Base-by-base conservation (phyloP, 2,797 vertebrate species). In the Falco biarmicus region DNA sequence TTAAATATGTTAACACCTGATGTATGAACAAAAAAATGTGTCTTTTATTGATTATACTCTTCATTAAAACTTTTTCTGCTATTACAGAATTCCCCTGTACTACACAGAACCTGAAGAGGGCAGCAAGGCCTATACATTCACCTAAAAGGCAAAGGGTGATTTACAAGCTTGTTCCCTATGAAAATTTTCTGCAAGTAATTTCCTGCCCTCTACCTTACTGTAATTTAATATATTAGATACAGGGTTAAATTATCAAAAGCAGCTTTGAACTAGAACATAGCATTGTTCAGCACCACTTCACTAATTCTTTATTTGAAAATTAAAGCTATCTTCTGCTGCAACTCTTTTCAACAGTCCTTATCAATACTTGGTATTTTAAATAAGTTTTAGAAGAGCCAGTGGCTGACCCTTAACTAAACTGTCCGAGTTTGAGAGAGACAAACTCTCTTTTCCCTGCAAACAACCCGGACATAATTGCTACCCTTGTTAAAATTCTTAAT, bases 241-340 rank as follows among this genome's bases (percentile, higher is more conserved):
- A 87, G 16, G 24, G 60, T 88, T 93, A 91, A 92, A 84, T 82
- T 71, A 94, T 64, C 50, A 87, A 92, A 90, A 69, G 68, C 22
- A 90, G 16, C 37, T 74, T 39, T 85, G 66, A 73, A 79, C 48
- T 32, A 84, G 32, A 82, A 59, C 21, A 89, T 13, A 93, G 59
- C 29, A 70, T 11, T 79, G 56, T 47, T 90, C 50, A 73, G 34
- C 12, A 53, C 8, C n/a, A 75, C 60, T 85, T 87, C 41, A 47
- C 39, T 84, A 53, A 86, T 20, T 64, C 53, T 47, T 93, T 65
- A 84, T 65, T 79, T 82, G 57, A 84, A 87, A 90, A 93, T 69
- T 39, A 86, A 48, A 90, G 43, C 14, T 64, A 69, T 48, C 15
- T 79, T 79, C 64, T 66, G 18, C 76, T 94, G 47, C 59, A 92